phyloP scores from a whole-genome alignment of 92 coral and sea anemone species.

The Umimayanthus chanpuru region DNA sequence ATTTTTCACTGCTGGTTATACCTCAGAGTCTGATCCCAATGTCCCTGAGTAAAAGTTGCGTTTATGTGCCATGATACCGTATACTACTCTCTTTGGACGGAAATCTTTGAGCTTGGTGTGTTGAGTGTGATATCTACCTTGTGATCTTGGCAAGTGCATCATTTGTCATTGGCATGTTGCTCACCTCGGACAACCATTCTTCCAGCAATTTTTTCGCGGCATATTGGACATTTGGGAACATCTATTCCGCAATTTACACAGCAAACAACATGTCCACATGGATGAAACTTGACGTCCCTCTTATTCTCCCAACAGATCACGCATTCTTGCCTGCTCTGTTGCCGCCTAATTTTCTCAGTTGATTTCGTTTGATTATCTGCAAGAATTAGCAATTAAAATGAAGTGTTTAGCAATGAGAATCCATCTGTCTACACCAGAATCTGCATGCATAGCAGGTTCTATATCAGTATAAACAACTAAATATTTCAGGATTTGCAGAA shows the following conservation, averaged over 20 bases:
- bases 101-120: too few relatives aligned
- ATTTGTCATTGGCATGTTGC: neutral
- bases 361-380: neutral
- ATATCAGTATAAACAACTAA: too few relatives aligned
- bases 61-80: too few relatives aligned
- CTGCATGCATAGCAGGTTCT: too few relatives aligned
- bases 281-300: neutral
- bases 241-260: neutral
- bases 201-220: neutral
- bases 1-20: too few relatives aligned
- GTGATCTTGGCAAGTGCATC: neutral
- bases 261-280: slow-evolving; percentile 6
- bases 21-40: too few relatives aligned
- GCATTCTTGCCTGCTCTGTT: neutral
- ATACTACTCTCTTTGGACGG: too few relatives aligned
- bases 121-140: too few relatives aligned
- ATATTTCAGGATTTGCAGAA: too few relatives aligned
- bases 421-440: too few relatives aligned
- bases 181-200: neutral
- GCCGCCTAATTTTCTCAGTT: neutral
- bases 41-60: too few relatives aligned
- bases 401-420: neutral
- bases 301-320: neutral
- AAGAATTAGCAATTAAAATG: neutral
- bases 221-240: neutral